phyloP scores from a whole-genome alignment of 2,888 invertebrate genomes.

The Allolobophora icterica region DNA sequence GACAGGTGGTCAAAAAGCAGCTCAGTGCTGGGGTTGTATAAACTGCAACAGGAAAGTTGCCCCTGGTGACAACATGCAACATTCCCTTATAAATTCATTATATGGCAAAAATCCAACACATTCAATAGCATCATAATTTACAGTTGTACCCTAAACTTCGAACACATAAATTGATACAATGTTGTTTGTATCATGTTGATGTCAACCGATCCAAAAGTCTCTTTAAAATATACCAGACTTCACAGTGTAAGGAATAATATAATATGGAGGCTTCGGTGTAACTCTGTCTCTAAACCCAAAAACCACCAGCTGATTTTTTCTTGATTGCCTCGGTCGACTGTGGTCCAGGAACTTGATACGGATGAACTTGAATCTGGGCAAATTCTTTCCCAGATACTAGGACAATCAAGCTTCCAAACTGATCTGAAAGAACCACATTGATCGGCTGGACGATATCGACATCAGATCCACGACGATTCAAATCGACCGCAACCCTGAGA shows the following conservation, averaged over 20 bases:
- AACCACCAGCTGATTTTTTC: not conserved
- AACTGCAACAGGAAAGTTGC: not conserved
- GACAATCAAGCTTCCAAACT: not conserved
- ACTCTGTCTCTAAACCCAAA: not conserved
- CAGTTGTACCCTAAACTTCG: not conserved
- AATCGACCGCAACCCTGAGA: not conserved
- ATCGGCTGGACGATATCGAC: not conserved
- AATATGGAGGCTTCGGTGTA: not conserved
- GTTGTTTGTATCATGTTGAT: not conserved
- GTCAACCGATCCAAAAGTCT: too few relatives aligned
- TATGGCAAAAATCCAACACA: not conserved
- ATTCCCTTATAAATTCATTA: not conserved
- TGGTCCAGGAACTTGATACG: not conserved
- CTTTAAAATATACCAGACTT: not conserved
- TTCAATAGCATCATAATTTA: not conserved
- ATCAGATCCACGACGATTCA: not conserved
- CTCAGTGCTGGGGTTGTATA: not conserved
- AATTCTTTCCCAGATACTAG: not conserved
- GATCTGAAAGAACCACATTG: not conserved
- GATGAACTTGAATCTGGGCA: conserved; percentile 32
- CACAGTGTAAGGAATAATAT: not conserved
- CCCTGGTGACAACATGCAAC: not conserved
- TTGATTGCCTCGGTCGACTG: not conserved
- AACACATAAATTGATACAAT: not conserved
- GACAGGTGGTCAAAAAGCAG: not conserved